phyloP scores from a whole-genome alignment of 2,888 invertebrate genomes.

The Chromoteleia sp. region DNA sequence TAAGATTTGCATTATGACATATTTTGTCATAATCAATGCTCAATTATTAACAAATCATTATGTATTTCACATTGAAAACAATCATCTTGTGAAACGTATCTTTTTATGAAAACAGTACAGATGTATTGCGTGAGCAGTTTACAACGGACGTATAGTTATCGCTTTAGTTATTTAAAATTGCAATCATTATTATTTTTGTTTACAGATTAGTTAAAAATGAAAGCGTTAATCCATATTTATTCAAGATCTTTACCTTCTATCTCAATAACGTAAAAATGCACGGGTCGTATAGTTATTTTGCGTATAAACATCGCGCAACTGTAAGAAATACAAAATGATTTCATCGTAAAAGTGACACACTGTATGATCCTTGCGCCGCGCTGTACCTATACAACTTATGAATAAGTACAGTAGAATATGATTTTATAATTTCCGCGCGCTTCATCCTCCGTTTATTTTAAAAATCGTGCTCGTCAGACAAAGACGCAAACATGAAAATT shows the following conservation, averaged over 20 bases:
- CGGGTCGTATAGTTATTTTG: neutral
- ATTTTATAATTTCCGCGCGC: slow-evolving; percentile 15
- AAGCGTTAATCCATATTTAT: neutral
- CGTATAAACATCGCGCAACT: neutral
- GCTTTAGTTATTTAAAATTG: neutral
- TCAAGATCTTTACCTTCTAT: neutral
- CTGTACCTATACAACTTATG: neutral
- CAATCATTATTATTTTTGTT: neutral
- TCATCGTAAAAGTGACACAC: slow-evolving; percentile 6
- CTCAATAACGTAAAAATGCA: neutral
- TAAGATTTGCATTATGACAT: too few species aligned
- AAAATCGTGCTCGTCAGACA: neutral
- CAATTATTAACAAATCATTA: too few species aligned
- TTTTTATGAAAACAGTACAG: too few species aligned
- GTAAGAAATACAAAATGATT: neutral
- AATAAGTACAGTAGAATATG: slow-evolving; percentile 15
- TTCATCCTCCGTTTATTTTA: neutral
- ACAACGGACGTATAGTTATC: too few species aligned
- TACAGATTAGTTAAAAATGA: neutral
- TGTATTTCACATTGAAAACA: too few species aligned
- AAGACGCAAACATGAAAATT: slow-evolving; percentile 4
- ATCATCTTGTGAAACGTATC: too few species aligned
- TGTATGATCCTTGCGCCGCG: slow-evolving; percentile 8
- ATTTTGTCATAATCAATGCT: too few species aligned
- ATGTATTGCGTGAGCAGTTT: too few species aligned